These are phyloP conservation scores for Dasypolia templi DNA, from an alignment of 2,888 invertebrate genomes.

Conservation along the genomic window DNA sequence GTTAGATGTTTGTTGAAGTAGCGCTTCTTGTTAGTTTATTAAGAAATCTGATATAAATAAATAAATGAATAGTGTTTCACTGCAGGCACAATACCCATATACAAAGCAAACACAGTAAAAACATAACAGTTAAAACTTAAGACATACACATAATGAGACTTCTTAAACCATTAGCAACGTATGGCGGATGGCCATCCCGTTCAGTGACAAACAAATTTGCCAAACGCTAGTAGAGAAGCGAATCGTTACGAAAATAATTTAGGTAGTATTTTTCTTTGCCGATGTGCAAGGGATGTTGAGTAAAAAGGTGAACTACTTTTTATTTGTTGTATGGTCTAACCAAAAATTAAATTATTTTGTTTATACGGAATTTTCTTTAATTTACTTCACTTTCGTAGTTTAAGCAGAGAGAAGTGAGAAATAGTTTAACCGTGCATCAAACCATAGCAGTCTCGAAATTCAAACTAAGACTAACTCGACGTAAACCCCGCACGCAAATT, in stretches of 20 bases:
- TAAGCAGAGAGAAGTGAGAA: background rate
- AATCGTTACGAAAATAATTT: background rate
- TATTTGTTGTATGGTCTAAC: background rate
- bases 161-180: background rate
- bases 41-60: constrained; percentile 4
- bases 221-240: background rate
- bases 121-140: no score
- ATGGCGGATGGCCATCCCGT: background rate
- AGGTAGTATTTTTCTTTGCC: background rate
- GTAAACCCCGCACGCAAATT: constrained; percentile 69
- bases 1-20: constrained; percentile 6
- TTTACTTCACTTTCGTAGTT: background rate
- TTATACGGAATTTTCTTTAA: background rate
- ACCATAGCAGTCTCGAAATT: constrained; percentile 8
- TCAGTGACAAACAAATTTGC: background rate
- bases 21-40: background rate
- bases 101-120: no score
- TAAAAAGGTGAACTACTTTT: no score
- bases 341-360: no score
- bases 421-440: background rate
- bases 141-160: no score
- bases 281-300: background rate
- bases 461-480: constrained; percentile 3
- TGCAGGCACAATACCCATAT: no score
- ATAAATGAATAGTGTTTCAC: no score